Evolutionary conservation across 2,888 invertebrate genomes (phyloP), one percentile per base, ranked within the genome.

Genomic region (Sylvicola cinctus): DNA sequence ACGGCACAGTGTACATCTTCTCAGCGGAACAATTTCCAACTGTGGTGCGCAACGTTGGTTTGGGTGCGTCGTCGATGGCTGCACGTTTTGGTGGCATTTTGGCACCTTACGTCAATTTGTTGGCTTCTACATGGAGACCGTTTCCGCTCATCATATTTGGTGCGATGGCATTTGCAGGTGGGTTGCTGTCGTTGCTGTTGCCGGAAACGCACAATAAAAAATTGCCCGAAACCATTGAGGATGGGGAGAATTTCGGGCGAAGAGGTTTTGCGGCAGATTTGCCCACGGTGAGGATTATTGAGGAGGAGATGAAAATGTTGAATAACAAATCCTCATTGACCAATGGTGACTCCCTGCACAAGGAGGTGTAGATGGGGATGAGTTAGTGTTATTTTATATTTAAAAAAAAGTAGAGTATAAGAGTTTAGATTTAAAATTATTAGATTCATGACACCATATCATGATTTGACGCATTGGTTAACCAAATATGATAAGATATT

Each of bases 21-120:
- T 71, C 76, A 1, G 72, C 74, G 2, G 77, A 78, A 53, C 74
- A 75, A 49, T 78, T 75, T 45, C 77, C 77, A 12, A 77, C 77
- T 6, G 74, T 74, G 12, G 70, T 78, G 29, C 65, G 90, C 33
- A 90, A 84, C 51, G 75, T 83, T 27, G 88, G 83, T 0, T 74
- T 90, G 35, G 90, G 90, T 2, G 66, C 80, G 8, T 72, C 84
- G 16, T 88, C 87, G 0, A 84, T 85, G 63, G 75, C 77, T 38
- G 88, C 88, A 1, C 67, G 90, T 44, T 62, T 88, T 39, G 88
- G 88, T 16, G 55, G 57, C 4, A 55, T 58, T 37, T 37, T 55
- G 39, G 54, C 88, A 2, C 87, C 88, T 0, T 87, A 78, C 47
- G 67, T 88, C 3, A 79, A 81, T 12, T 68, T 74, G n/a, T 49